Evolutionary conservation across 2,888 invertebrate genomes (phyloP), one percentile per base, ranked within the genome.

Genomic region (Noctuana brunneofusca): DNA sequence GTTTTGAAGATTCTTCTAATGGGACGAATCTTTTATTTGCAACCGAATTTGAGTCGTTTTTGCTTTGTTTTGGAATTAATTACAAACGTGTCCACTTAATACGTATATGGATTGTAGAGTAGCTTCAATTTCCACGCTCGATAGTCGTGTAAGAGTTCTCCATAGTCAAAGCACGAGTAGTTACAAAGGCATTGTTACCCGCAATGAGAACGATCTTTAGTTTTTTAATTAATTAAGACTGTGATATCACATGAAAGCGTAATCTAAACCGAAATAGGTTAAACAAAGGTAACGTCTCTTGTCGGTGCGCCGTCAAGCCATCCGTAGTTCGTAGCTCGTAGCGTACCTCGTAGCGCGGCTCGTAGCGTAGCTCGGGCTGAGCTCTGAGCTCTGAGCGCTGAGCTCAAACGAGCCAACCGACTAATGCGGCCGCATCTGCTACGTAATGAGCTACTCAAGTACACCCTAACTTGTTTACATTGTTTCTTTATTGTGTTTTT

Each of bases 401-500:
- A 64, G 75, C 78, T 77, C 79, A 76, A 79, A 75, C 80, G 78
- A 75, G 74, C 80, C 76, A 82, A 75, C 76, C 81, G 79, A 79
- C 87, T 88, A 88, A 89, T 87, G 83, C 86, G 73, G 72, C 75
- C 84, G 86, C 86, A 88, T 89, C 89, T 87, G 83, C 83, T 75
- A 71, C 79, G 81, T 91, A 90, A 91, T 91, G 90, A 91, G 90
- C 89, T 83, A 85, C 91, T 90, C 90, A 89, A 90, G 90, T 89
- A 87, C 89, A 75, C 85, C 81, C 81, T 90, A 90, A 90, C 90
- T 89, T 91, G 91, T 91, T 90, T 91, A 90, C 91, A 89, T 87
- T 89, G 90, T 90, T 82, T 88, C 90, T 90, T 91, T 91, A 91
- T 91, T 91, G 89, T 89, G 89, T 89, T 90, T 90, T 89, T 89